A percentile compares a stretch with the other conserved stretches of the same genome.
These are phyloP conservation scores for Ennomos erosarius DNA, from an alignment of 2,888 invertebrate genomes.

Conservation along the genomic window DNA sequence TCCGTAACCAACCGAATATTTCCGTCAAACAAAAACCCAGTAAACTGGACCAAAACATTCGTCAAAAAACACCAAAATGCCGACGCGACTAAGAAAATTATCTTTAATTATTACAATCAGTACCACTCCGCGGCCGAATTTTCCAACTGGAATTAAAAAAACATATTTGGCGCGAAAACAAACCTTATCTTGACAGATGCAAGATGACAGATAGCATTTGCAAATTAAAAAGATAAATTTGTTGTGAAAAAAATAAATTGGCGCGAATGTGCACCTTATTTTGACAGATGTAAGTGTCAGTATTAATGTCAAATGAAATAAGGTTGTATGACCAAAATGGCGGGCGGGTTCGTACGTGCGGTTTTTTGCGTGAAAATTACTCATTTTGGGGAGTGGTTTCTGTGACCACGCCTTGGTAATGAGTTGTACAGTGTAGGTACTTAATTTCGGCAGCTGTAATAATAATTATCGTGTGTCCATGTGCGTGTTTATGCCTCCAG, in stretches of 20 bases:
- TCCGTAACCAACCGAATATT: slow-evolving; percentile 42
- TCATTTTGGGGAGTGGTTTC: slow-evolving; percentile 37
- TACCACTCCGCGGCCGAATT: slow-evolving; percentile 24
- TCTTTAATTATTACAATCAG: slow-evolving; percentile 55
- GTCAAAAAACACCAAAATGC: slow-evolving; percentile 56
- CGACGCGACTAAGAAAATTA: slow-evolving; percentile 55
- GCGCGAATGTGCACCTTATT: slow-evolving; percentile 37
- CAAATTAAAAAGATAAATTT: slow-evolving; percentile 11
- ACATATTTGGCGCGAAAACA: slow-evolving; percentile 22
- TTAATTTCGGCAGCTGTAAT: slow-evolving; percentile 25
- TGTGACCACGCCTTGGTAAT: slow-evolving; percentile 36
- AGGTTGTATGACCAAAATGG: slow-evolving; percentile 32
- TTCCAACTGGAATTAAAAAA: slow-evolving; percentile 14
- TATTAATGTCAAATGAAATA: slow-evolving; percentile 19
- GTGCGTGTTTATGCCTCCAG: slow-evolving; percentile 22
- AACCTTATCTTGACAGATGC: slow-evolving; percentile 30
- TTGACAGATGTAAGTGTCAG: slow-evolving; percentile 36
- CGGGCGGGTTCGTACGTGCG: slow-evolving; percentile 30
- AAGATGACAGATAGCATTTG: slow-evolving; percentile 18
- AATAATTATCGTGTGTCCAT: slow-evolving; percentile 21
- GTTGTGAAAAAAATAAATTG: slow-evolving; percentile 14
- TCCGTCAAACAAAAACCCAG: slow-evolving; percentile 43
- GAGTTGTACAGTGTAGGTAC: not conserved
- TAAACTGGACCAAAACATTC: slow-evolving; percentile 48
- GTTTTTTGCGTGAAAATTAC: slow-evolving; percentile 41